These are phyloP conservation scores for Platorchestia sp. DNA, from an alignment of 1,140 invertebrate genomes.

Conservation along the genomic window DNA sequence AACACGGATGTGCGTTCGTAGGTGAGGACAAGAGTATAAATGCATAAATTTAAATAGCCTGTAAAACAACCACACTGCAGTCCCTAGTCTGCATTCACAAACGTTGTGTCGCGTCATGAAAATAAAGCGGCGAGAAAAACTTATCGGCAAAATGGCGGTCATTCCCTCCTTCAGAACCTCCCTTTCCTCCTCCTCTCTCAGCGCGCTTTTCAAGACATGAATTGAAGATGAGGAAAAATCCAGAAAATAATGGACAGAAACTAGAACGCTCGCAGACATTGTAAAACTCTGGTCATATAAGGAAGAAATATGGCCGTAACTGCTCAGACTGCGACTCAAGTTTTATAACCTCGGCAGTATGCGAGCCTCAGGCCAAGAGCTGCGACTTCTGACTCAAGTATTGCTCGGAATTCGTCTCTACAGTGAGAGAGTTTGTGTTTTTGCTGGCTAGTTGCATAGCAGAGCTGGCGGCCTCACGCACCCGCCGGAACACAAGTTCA, in stretches of 20 bases:
- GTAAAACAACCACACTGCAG: neutral
- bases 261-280: neutral
- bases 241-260: neutral
- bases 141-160: neutral
- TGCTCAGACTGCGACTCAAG: neutral
- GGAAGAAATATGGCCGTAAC: neutral
- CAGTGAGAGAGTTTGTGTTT: neutral
- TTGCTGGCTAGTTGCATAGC: neutral
- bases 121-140: neutral
- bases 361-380: neutral
- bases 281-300: neutral
- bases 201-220: neutral
- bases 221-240: neutral
- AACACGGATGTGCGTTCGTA: no score
- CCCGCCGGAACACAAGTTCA: no score
- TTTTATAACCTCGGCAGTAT: neutral
- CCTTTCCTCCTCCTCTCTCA: neutral
- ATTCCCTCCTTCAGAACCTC: neutral
- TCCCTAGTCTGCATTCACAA: neutral
- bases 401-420: neutral
- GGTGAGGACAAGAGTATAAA: no score
- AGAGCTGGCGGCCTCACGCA: neutral
- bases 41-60: no score
- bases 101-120: neutral
- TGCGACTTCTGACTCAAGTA: neutral